These are phyloP conservation scores for Arrhopalites spinosus DNA, from an alignment of 2,888 invertebrate genomes.

Conservation along the genomic window DNA sequence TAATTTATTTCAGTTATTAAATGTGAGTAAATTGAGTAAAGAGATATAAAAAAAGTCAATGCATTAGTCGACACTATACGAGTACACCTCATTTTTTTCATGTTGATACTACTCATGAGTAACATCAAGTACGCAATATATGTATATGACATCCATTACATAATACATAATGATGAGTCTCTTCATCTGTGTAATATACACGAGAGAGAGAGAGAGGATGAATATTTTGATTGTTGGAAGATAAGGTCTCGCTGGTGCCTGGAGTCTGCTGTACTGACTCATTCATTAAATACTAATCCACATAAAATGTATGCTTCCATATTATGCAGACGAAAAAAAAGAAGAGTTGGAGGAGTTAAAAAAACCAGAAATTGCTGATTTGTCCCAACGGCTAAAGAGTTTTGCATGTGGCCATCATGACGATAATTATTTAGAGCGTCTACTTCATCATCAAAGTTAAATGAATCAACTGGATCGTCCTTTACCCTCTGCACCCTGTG, in stretches of 20 bases:
- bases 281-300: constrained; percentile 9
- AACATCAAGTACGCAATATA: too few relatives aligned
- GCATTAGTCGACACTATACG: too few relatives aligned
- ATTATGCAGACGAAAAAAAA: neutral
- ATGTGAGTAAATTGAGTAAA: too few relatives aligned
- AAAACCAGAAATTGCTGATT: constrained; percentile 33
- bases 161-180: too few relatives aligned
- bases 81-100: too few relatives aligned
- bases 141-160: too few relatives aligned
- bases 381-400: constrained; percentile 34
- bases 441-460: neutral
- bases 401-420: constrained; percentile 1
- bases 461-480: neutral
- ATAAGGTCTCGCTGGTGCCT: constrained; percentile 29
- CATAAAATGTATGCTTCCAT: neutral
- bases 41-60: too few relatives aligned
- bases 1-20: too few relatives aligned
- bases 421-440: constrained; percentile 34
- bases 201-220: neutral
- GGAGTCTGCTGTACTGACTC: constrained; percentile 33
- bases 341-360: neutral
- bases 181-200: too few relatives aligned
- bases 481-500: too few relatives aligned
- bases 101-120: too few relatives aligned
- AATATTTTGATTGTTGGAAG: constrained; percentile 26